Evolutionary conservation across 2,797 vertebrate genomes (phyloP).

Genomic region (Netta rufina): DNA sequence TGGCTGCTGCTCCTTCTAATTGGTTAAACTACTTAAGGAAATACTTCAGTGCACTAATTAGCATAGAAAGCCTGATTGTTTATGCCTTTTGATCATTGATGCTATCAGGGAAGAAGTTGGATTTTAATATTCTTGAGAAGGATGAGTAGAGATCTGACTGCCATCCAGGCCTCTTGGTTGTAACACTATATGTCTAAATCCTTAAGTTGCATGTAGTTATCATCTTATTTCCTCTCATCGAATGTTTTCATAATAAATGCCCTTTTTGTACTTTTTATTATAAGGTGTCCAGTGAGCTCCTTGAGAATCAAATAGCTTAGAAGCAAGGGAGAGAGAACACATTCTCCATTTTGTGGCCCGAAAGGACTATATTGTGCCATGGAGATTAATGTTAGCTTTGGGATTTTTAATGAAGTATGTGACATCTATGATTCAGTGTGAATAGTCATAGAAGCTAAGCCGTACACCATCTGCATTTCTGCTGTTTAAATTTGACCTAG

Average conservation of each 20-base stretch:
- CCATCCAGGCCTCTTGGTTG: constrained; percentile 19
- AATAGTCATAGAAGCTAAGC: background rate
- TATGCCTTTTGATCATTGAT: constrained; percentile 70
- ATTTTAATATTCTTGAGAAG: constrained; percentile 64
- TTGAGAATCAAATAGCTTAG: constrained; percentile 30
- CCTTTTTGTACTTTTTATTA: constrained; percentile 58
- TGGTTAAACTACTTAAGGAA: constrained; percentile 48
- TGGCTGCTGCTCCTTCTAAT: constrained; percentile 49
- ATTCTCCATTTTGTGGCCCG: background rate
- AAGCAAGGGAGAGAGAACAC: background rate
- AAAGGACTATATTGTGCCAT: background rate
- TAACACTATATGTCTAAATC: constrained; percentile 55
- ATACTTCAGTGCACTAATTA: constrained; percentile 61
- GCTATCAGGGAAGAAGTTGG: constrained; percentile 44
- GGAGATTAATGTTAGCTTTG: background rate
- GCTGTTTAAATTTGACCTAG: background rate
- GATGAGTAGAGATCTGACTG: constrained; percentile 55
- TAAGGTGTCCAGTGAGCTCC: background rate
- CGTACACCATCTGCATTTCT: background rate
- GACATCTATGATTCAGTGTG: background rate
- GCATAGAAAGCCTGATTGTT: constrained; percentile 69
- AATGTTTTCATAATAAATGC: constrained; percentile 60
- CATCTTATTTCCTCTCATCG: constrained; percentile 69
- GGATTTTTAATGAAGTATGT: constrained; percentile 15
- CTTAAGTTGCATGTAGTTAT: constrained; percentile 41